phyloP scores from a whole-genome alignment of 92 coral and sea anemone genomes.

The Actinernus sp. region DNA sequence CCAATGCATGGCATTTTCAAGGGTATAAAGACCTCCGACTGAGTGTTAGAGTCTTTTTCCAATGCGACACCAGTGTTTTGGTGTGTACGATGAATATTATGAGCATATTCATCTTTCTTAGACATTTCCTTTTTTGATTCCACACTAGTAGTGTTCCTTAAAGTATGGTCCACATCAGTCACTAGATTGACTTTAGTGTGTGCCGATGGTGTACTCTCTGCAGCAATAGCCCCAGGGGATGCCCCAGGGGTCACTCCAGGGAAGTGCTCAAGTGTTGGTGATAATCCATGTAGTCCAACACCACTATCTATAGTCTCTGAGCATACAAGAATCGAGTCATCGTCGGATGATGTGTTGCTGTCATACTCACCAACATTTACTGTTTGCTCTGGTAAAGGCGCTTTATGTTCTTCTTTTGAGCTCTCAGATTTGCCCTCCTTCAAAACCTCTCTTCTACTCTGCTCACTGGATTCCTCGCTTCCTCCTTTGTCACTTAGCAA shows the following conservation, averaged over 20 bases:
- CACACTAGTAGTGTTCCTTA: no score
- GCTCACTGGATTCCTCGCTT: no score
- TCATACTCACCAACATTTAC: slow-evolving; percentile 32
- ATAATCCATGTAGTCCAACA: slow-evolving; percentile 39
- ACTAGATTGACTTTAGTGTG: background rate
- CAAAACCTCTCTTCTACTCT: no score
- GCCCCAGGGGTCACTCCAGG: slow-evolving; percentile 11
- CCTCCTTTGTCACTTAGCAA: no score
- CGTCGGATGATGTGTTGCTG: slow-evolving; percentile 82
- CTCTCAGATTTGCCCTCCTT: no score
- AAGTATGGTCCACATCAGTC: no score
- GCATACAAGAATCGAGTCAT: slow-evolving; percentile 75
- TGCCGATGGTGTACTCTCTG: background rate
- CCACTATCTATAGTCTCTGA: slow-evolving; percentile 84
- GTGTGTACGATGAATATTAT: background rate
- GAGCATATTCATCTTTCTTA: background rate
- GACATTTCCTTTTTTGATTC: no score
- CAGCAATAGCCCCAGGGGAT: slow-evolving; percentile 8
- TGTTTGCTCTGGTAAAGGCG: no score
- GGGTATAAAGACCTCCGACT: no score
- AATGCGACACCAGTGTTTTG: background rate
- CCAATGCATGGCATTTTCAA: no score
- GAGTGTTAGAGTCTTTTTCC: background rate
- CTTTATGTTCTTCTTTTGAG: no score
- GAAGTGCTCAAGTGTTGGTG: slow-evolving; percentile 28